Evolutionary conservation across 2,113 vertebrate species (phyloP).

Genomic region (Pampusana beccarii): DNA sequence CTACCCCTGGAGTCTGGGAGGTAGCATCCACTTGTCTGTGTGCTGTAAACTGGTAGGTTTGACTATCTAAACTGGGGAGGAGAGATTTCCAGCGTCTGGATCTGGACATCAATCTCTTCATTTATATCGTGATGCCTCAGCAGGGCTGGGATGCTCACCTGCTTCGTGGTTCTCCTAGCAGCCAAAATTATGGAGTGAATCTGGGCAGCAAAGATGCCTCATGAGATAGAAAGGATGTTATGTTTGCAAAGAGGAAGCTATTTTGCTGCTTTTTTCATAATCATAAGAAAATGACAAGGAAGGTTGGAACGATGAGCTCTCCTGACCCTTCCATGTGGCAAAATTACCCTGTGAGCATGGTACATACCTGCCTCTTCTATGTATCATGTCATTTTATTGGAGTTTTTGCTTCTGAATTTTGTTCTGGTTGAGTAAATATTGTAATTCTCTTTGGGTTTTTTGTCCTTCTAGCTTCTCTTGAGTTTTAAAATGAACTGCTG

Average conservation of each 20-base stretch:
- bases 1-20: neutral
- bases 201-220: neutral
- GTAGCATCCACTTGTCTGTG: neutral
- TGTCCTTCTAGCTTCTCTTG: neutral
- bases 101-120: neutral
- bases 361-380: neutral
- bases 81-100: neutral
- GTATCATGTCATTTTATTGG: neutral
- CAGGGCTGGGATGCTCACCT: rapidly evolving
- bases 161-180: neutral
- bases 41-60: neutral
- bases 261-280: neutral
- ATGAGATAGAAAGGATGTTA: neutral
- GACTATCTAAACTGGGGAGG: neutral
- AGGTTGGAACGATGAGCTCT: neutral
- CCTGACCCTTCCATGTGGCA: neutral
- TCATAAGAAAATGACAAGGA: neutral
- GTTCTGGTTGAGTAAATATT: neutral
- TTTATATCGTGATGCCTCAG: neutral
- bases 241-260: neutral
- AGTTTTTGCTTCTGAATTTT: neutral
- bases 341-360: neutral
- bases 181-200: neutral
- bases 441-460: neutral
- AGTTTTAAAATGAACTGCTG: neutral